Evolutionary conservation across 2,797 vertebrate genomes (phyloP).

Genomic region (Acomys russatus): DNA sequence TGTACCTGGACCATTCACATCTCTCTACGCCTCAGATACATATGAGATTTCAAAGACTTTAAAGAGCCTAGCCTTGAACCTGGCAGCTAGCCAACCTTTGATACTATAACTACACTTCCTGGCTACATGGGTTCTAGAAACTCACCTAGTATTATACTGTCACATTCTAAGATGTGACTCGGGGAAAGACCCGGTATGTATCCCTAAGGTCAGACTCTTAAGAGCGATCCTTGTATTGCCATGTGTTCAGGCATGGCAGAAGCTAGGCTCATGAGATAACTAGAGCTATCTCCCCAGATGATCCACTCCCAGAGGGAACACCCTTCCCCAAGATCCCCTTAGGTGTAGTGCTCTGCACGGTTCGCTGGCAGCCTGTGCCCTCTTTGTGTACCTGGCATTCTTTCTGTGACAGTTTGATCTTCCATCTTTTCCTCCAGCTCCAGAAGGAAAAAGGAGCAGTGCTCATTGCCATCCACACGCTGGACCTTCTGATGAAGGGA

Average conservation of each 20-base stretch:
- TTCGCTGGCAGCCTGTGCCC: slow-evolving; percentile 49
- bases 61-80: not conserved
- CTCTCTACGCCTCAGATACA: not conserved
- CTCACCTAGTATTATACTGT: not conserved
- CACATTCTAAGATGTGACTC: not conserved
- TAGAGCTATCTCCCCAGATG: slow-evolving; percentile 36
- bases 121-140: not conserved
- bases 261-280: slow-evolving; percentile 7
- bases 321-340: slow-evolving; percentile 55
- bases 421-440: slow-evolving; percentile 74
- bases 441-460: slow-evolving; percentile 73
- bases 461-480: slow-evolving; percentile 62
- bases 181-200: not conserved
- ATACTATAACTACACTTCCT: not conserved
- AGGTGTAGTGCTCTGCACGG: not conserved
- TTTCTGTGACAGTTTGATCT: slow-evolving; percentile 76
- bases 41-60: not conserved
- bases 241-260: slow-evolving; percentile 61
- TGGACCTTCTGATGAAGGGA: slow-evolving; percentile 70
- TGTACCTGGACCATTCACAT: not conserved
- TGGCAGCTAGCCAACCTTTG: not conserved
- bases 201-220: not conserved
- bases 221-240: slow-evolving; percentile 19
- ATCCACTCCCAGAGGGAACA: not conserved
- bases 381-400: slow-evolving; percentile 72